phyloP scores from a whole-genome alignment of 2,888 invertebrate genomes.

The Disparrhopalites patrizii region DNA sequence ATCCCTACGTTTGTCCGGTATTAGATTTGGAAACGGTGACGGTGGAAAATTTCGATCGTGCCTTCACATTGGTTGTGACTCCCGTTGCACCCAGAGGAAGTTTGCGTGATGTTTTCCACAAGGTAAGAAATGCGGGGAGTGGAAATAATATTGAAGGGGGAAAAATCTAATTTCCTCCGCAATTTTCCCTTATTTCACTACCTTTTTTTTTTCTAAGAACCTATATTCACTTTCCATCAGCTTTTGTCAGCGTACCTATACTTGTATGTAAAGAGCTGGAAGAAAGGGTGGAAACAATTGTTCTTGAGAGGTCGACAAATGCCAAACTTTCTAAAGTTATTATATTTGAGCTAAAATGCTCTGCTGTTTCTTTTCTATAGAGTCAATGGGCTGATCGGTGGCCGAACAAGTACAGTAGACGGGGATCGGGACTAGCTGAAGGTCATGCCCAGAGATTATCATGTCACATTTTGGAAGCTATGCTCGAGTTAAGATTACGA shows the following conservation, averaged over 20 bases:
- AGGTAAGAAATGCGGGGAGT: conserved; percentile 63
- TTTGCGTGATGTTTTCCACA: conserved; percentile 83
- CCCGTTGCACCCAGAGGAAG: conserved; percentile 81
- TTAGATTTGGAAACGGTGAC: conserved; percentile 70
- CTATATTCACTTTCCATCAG: no score
- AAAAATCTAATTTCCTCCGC: no score
- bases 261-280: no score
- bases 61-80: conserved; percentile 68
- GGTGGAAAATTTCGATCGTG: conserved; percentile 37
- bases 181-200: no score
- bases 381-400: conserved; percentile 77
- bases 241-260: no score
- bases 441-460: conserved; percentile 82
- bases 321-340: no score
- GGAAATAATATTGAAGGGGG: no score
- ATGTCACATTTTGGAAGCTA: conserved; percentile 79
- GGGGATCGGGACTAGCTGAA: conserved; percentile 66
- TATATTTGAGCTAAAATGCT: no score
- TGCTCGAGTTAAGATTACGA: conserved; percentile 77
- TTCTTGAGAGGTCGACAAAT: no score
- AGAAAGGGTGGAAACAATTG: no score
- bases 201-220: no score
- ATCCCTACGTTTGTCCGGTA: conserved; percentile 88
- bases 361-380: conserved; percentile 54
- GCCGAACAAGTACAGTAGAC: conserved; percentile 67